Conservation (phyloP, 2,888 invertebrate genomes). For the Microplitis manilae region DNA sequence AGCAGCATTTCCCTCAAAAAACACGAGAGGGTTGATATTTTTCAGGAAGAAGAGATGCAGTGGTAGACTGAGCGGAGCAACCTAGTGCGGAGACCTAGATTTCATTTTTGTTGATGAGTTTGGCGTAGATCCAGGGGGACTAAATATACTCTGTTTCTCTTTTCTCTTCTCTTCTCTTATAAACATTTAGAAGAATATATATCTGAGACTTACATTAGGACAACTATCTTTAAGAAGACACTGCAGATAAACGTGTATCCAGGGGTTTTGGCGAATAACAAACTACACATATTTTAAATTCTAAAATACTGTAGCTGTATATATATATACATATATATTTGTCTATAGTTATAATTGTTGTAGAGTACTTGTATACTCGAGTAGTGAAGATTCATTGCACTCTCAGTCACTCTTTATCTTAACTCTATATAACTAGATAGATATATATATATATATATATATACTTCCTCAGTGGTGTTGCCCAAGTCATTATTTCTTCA, state of each 20-base stretch:
- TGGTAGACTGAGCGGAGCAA: conserved; percentile 21
- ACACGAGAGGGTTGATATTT: neutral
- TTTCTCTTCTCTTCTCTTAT: conserved; percentile 35
- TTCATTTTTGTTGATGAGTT: conserved; percentile 72
- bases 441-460: neutral
- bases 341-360: neutral
- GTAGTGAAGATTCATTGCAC: conserved; percentile 25
- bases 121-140: conserved; percentile 68
- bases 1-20: neutral
- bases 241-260: conserved; percentile 38
- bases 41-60: conserved; percentile 8
- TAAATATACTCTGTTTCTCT: conserved; percentile 68
- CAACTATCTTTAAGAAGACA: conserved; percentile 26
- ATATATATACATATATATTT: too few species aligned
- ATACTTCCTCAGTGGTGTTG: neutral
- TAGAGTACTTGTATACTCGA: neutral
- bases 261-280: conserved; percentile 21
- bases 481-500: conserved; percentile 7
- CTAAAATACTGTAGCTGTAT: neutral
- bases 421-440: neutral
- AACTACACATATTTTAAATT: conserved; percentile 5
- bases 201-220: conserved; percentile 10
- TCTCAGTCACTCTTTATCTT: conserved; percentile 24
- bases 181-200: conserved; percentile 6
- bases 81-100: conserved; percentile 66